phyloP scores from a whole-genome alignment of 2,797 vertebrate genomes.

The Myotis findleyi region DNA sequence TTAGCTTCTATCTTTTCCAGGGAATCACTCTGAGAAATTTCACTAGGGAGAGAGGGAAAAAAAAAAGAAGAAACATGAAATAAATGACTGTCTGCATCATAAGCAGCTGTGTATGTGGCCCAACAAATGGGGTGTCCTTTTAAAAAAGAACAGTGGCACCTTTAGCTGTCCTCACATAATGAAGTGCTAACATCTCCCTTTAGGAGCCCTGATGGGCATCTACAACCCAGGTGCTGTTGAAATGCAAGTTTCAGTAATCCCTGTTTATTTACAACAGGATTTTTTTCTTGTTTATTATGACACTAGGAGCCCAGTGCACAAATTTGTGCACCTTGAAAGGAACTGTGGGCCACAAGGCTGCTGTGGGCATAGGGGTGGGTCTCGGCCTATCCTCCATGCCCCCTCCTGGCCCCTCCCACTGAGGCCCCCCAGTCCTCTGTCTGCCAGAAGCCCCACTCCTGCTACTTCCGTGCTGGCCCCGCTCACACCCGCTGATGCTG shows the following conservation, averaged over 20 bases:
- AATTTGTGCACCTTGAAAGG: no score
- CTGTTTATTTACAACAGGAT: not conserved
- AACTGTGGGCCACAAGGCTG: no score
- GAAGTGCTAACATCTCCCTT: not conserved
- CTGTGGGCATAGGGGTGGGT: no score
- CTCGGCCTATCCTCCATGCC: no score
- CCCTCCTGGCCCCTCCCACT: no score
- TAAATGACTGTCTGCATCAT: conserved; percentile 20
- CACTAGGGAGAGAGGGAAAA: conserved; percentile 84
- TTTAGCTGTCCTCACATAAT: not conserved
- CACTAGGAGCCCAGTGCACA: not conserved
- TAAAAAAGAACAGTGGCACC: not conserved
- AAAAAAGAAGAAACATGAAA: conserved; percentile 51
- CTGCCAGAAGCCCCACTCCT: no score
- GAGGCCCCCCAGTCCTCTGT: fast-evolving
- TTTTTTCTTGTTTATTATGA: not conserved
- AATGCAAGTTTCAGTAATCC: conserved; percentile 19
- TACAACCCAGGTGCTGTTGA: not conserved
- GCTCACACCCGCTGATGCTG: no score
- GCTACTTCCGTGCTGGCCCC: no score
- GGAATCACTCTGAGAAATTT: conserved; percentile 92
- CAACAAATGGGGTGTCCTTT: not conserved
- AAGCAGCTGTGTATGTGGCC: not conserved
- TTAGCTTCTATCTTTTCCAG: conserved; percentile 91
- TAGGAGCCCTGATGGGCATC: not conserved